Base-by-base conservation (phyloP, 2,797 vertebrate species). In the Poeciliopsis paucimaculata region DNA sequence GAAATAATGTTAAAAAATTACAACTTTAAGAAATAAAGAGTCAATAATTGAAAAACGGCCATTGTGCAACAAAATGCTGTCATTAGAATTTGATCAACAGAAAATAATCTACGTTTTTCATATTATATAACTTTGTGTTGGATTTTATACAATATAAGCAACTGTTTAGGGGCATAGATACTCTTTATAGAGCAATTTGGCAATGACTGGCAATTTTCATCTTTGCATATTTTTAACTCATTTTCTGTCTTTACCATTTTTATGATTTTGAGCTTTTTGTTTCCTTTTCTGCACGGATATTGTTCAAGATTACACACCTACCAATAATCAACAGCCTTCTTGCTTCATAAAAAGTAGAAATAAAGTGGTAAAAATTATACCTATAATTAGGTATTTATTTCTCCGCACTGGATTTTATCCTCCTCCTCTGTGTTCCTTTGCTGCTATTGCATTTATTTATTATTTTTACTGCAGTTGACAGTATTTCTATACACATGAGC, bases 401-500 rank as follows among this genome's bases (percentile, higher is more conserved):
- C 68, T 84, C 73, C 77, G 68, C 45, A 75, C 80, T 88, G 81
- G 68, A 71, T 87, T 73, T 80, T 74, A 76, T 85, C 66, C 45
- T 36, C 51, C 60, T 31, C 53, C 36, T 80, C 73, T 28, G 55
- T 84, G 72, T 80, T 84, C 45, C 64, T 77, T 72, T 73, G 64
- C 74, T 74, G 70, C 77, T 68, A 45, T 28, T 84, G 78, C 64
- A 75, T 87, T 86, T 87, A 41, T 85, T 87, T 73, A 72, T 43
- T 15, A 81, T 74, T 74, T 74, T 47, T 23, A 81, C 77, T 82
- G 26, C 76, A 64, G 73, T 88, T 97, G 97, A 97, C 97, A 97
- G 95, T 93, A 96, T 91, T 92, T 92, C 84, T 87, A 90, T 90
- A 93, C 91, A 94, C 94, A 87, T 93, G 93, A 96, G 94, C 94